Base-by-base conservation (phyloP, 2,888 invertebrate genomes). In the Cryptops parisi region DNA sequence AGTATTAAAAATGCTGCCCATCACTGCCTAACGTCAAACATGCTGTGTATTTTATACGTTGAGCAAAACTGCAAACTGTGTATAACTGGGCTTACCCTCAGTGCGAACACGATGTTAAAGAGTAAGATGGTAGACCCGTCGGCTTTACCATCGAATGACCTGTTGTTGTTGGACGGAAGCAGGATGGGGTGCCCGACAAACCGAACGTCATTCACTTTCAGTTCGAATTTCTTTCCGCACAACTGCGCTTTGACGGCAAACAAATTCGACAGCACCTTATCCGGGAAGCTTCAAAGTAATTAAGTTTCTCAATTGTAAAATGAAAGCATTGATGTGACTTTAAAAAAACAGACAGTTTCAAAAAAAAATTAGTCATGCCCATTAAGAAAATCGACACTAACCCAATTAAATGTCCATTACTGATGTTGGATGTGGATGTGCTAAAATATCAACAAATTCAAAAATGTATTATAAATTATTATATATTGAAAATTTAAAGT, bases 181-280 rank as follows among this genome's bases (percentile, higher is more conserved):
- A 84, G 69, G 1, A 89, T 87, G 0, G 96, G 94, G 69, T 91
- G 93, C 0, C 94, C 90, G 12, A 96, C 88, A 72, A 96, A 96
- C 44, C 93, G 74, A 0, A 94, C 88, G 74, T 94, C 90, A 70
- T 96, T 93, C 0, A 96, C 83, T 76, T 94, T 93, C 0, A 94
- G 72, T 67, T 93, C 93, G 72, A 96, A 91, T 67, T 90, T 90
- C 58, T 82, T 77, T 64, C 87, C 87, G 65, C 89, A 91, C 21
- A 94, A 70, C 62, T 89, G 87, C 9, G 82, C 79, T 66, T 91
- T 91, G 0, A 93, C 91, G 4, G 90, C 90, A 70, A 91, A 88
- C 40, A 91, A 69, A 2, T 86, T 87, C 9, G 89, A 87, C 6
- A 91, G 84, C 52, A 65, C 86, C 71, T 89, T 60, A 55, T 63